Conservation (phyloP, 2,797 vertebrate genomes). For the Lepidocolaptes lacrymiger region DNA sequence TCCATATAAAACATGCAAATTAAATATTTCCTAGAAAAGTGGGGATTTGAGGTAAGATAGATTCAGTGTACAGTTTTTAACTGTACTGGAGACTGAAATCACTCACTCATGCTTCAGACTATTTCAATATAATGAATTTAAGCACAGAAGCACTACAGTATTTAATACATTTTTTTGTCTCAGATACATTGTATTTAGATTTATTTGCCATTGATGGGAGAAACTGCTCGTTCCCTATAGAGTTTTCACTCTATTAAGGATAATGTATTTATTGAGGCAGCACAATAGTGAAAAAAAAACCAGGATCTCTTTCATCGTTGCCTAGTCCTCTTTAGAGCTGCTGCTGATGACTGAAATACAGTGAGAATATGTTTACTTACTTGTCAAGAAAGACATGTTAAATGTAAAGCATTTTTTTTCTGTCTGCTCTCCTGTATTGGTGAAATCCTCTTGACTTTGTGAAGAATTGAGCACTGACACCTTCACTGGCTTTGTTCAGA, state of each 20-base stretch:
- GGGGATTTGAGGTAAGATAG: neutral
- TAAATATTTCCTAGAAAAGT: neutral
- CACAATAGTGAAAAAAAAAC: neutral
- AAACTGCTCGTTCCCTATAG: neutral
- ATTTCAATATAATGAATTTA: neutral
- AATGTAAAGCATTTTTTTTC: neutral
- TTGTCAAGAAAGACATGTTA: neutral
- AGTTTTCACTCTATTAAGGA: neutral
- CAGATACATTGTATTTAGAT: neutral
- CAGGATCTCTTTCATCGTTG: neutral
- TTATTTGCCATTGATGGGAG: neutral
- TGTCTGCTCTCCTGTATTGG: neutral
- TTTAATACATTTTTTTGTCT: neutral
- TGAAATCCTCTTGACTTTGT: neutral
- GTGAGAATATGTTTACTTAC: neutral
- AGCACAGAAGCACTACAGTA: neutral
- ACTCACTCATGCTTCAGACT: neutral
- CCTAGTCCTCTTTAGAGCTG: neutral
- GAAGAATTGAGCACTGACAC: neutral
- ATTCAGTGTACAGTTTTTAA: neutral
- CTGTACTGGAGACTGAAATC: neutral
- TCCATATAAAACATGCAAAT: neutral
- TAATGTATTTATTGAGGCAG: neutral
- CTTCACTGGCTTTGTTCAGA: neutral
- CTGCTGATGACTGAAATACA: neutral